These are phyloP conservation scores for Sarotherodon lohbergeri DNA, from an alignment of 2,113 vertebrate species.

Conservation along the genomic window DNA sequence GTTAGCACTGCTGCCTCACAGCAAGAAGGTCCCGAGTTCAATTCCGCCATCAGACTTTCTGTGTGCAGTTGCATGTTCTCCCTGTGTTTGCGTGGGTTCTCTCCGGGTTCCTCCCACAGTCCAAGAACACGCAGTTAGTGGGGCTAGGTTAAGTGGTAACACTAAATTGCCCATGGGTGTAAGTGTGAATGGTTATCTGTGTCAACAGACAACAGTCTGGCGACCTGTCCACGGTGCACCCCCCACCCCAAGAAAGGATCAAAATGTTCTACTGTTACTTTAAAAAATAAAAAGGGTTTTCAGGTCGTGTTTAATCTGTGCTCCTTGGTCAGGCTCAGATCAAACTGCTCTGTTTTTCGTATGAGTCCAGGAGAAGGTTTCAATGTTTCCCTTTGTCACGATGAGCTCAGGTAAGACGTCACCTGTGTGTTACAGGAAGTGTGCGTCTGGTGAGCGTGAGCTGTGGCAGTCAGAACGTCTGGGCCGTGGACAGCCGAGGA, in stretches of 20 bases:
- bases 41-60: not conserved
- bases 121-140: not conserved
- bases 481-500: slow-evolving; percentile 89
- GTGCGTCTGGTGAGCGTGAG: slow-evolving; percentile 82
- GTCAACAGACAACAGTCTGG: not conserved
- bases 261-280: not conserved
- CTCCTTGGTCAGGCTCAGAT: not conserved
- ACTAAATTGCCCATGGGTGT: not conserved
- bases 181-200: not conserved
- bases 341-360: not conserved
- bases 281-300: not conserved
- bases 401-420: not conserved
- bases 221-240: not conserved
- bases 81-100: not conserved
- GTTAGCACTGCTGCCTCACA: not conserved
- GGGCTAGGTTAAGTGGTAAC: not conserved
- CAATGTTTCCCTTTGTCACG: not conserved
- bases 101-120: not conserved
- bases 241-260: not conserved
- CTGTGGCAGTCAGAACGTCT: slow-evolving; percentile 93
- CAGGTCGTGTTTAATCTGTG: not conserved
- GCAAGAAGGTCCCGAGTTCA: not conserved
- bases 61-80: not conserved
- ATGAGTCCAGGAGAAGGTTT: not conserved
- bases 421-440: slow-evolving; percentile 67